Evolutionary conservation across 2,113 vertebrate genomes (phyloP).

Genomic region (Actinemys pallida): DNA sequence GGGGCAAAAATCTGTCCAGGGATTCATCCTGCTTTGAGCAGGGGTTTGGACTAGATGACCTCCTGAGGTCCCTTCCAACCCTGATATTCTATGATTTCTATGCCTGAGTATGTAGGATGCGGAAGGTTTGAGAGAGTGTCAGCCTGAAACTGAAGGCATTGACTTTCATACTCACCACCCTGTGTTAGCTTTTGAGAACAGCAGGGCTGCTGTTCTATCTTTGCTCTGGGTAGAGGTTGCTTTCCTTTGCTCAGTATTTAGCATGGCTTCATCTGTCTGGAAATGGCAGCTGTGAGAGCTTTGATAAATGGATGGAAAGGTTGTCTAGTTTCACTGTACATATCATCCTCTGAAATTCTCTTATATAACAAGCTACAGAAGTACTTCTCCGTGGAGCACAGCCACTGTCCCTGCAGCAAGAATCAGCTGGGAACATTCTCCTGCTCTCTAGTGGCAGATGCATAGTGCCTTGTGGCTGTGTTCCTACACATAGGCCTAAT

Average conservation of each 20-base stretch:
- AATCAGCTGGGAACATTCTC: background rate
- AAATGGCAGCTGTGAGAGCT: background rate
- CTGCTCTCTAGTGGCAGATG: slow-evolving; percentile 60
- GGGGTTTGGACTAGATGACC: no score
- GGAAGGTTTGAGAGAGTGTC: background rate
- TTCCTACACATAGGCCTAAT: background rate
- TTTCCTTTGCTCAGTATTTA: background rate
- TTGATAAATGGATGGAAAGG: background rate
- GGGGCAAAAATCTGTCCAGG: no score
- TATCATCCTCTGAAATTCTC: background rate
- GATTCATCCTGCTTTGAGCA: no score
- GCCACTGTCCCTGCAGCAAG: background rate
- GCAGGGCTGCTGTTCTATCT: background rate
- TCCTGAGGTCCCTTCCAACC: no score
- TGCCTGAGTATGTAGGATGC: no score
- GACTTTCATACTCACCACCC: background rate
- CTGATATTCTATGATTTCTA: background rate
- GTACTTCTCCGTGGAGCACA: background rate
- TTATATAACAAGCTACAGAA: background rate
- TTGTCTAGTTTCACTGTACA: background rate
- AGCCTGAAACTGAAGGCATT: background rate
- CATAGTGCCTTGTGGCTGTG: background rate
- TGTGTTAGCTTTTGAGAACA: no score
- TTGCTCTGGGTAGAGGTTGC: background rate
- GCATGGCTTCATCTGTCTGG: background rate